Evolutionary conservation across 2,888 invertebrate species (phyloP).

Genomic region (Drosophila nigricruria): DNA sequence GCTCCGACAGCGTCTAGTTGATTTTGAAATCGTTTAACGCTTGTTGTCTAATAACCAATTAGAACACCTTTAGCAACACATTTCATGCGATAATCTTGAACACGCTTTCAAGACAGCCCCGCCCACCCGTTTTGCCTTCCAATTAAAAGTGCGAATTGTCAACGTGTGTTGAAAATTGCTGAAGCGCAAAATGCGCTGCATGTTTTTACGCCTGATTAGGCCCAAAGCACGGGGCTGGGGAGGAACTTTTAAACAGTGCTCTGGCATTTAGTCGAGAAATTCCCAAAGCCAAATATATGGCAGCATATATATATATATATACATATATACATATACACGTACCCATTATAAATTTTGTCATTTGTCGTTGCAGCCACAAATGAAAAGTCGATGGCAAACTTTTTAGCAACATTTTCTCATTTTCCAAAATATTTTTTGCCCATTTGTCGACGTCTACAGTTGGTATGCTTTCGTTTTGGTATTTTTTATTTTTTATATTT

Average conservation of each 20-base stretch:
- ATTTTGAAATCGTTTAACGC: conserved; percentile 13
- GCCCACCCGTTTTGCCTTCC: conserved; percentile 3
- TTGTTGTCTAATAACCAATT: conserved; percentile 58
- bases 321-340: background rate
- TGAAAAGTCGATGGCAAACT: conserved; percentile 18
- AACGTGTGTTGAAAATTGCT: conserved; percentile 44
- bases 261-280: conserved; percentile 27
- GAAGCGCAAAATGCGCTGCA: conserved; percentile 45
- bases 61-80: conserved; percentile 27
- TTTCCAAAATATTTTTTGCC: conserved; percentile 33
- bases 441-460: conserved; percentile 36
- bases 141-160: conserved; percentile 71
- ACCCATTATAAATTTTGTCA: conserved; percentile 38
- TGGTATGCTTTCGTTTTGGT: background rate
- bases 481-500: background rate
- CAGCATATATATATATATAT: background rate
- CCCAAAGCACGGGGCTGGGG: background rate
- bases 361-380: conserved; percentile 27
- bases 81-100: conserved; percentile 29
- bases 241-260: background rate
- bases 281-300: conserved; percentile 30
- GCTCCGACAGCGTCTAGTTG: background rate
- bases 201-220: conserved; percentile 66
- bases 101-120: conserved; percentile 39
- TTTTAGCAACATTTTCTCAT: conserved; percentile 37